Evolutionary conservation across 1,140 invertebrate species (phyloP).

Genomic region (Melitaea cinxia): DNA sequence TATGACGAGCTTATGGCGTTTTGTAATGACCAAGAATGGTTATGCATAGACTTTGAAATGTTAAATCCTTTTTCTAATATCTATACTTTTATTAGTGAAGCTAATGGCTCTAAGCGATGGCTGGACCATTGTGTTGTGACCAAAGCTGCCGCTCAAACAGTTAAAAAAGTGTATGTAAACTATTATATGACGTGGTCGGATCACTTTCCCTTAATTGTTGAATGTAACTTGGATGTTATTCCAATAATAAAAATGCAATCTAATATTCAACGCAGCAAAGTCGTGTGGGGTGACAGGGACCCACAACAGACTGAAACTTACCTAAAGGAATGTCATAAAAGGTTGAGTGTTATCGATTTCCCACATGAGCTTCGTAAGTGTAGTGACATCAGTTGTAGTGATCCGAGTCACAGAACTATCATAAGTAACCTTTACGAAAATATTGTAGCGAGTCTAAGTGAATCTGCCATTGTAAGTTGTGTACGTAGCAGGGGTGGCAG

Average conservation of each 20-base stretch:
- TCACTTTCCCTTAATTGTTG: conserved; percentile 37
- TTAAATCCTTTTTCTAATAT: conserved; percentile 23
- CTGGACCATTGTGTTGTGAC: conserved; percentile 33
- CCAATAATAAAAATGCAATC: background rate
- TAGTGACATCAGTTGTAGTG: background rate
- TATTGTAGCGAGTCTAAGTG: background rate
- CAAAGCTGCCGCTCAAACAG: conserved; percentile 11
- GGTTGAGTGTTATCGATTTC: background rate
- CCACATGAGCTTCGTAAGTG: background rate
- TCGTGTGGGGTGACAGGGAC: background rate
- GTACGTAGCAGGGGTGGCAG: background rate
- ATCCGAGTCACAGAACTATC: background rate
- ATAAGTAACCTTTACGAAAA: background rate
- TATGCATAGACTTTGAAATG: conserved; percentile 18
- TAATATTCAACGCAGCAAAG: background rate
- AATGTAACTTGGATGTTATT: conserved; percentile 9
- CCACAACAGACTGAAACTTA: background rate
- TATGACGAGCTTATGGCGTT: conserved; percentile 31
- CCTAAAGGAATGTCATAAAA: background rate
- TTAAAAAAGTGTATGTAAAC: conserved; percentile 10
- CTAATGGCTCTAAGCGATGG: conserved; percentile 28
- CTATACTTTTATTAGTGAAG: conserved; percentile 38
- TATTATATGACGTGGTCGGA: conserved; percentile 36
- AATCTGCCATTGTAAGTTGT: background rate
- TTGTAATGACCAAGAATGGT: conserved; percentile 28